phyloP scores from a whole-genome alignment of 2,888 invertebrate species.

The Zygaena filipendulae region DNA sequence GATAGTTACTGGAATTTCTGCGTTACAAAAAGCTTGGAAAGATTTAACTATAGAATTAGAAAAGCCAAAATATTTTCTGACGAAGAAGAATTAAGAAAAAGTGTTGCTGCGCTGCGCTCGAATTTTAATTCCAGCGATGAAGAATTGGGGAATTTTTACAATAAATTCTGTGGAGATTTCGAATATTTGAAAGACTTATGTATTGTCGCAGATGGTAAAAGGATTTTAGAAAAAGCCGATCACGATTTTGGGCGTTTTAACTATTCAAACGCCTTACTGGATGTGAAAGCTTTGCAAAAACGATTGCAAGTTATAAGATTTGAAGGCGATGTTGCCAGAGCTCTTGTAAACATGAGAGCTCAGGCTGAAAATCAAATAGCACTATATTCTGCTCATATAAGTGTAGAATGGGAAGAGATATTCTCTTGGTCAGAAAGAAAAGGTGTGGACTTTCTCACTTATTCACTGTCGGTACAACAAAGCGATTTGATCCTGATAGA shows the following conservation, averaged over 20 bases:
- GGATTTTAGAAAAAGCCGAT: constrained; percentile 39
- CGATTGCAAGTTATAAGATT: constrained; percentile 32
- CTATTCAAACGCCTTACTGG: constrained; percentile 40
- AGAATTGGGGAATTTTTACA: constrained; percentile 30
- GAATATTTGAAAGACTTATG: constrained; percentile 34
- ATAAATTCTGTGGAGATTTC: constrained; percentile 32
- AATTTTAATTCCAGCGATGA: constrained; percentile 29
- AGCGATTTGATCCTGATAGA: constrained; percentile 45
- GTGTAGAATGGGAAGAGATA: constrained; percentile 54
- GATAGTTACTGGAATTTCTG: constrained; percentile 45
- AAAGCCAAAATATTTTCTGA: constrained; percentile 38
- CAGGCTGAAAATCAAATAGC: constrained; percentile 50
- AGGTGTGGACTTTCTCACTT: constrained; percentile 38
- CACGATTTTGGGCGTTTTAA: constrained; percentile 45
- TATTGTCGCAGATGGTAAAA: constrained; percentile 36
- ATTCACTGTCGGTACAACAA: constrained; percentile 48
- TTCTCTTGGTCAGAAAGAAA: constrained; percentile 50
- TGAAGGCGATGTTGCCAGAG: constrained; percentile 36
- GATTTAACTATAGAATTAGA: constrained; percentile 46
- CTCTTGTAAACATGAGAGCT: constrained; percentile 32
- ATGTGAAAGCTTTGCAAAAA: constrained; percentile 31
- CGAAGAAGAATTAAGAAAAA: constrained; percentile 25
- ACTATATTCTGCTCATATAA: constrained; percentile 45
- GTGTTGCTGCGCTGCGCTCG: constrained; percentile 25
- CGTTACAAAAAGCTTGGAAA: constrained; percentile 48